phyloP scores from a whole-genome alignment of 2,797 vertebrate species.

The Microctenopoma steveboyesi region DNA sequence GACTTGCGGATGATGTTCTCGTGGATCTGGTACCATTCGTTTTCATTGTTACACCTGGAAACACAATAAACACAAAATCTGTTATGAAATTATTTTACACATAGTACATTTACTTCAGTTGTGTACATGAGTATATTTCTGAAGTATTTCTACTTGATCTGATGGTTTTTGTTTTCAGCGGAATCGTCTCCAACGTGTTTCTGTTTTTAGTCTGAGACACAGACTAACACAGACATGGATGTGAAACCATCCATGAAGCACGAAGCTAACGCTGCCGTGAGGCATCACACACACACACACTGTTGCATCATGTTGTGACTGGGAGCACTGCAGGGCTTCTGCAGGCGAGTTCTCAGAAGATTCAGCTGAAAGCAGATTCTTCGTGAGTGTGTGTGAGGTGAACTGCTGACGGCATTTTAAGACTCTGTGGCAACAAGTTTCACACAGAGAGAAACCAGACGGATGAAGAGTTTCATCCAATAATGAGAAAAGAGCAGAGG shows the following conservation, averaged over 20 bases:
- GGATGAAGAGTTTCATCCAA: neutral
- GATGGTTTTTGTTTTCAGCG: neutral
- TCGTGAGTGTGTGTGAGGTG: neutral
- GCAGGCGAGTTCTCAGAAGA: slow-evolving; percentile 40
- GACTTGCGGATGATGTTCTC: slow-evolving; percentile 97
- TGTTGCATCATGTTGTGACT: slow-evolving; percentile 26
- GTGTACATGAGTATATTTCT: too few relatives aligned
- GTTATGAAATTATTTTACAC: too few relatives aligned
- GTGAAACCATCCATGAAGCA: neutral
- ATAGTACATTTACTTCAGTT: too few relatives aligned
- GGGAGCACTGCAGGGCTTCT: slow-evolving; percentile 36
- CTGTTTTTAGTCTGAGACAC: slow-evolving; percentile 5
- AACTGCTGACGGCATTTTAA: slow-evolving; percentile 11
- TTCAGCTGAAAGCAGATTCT: slow-evolving; percentile 11
- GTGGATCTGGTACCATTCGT: slow-evolving; percentile 95
- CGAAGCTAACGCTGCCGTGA: neutral
- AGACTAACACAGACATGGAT: neutral
- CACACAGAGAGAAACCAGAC: neutral
- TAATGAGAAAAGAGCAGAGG: neutral
- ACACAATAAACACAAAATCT: neutral
- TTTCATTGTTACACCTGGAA: slow-evolving; percentile 93
- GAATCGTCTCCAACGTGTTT: neutral
- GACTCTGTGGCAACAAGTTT: neutral
- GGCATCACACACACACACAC: neutral
- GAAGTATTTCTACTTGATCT: too few relatives aligned